phyloP scores from a whole-genome alignment of 2,888 invertebrate species.

The Thera britannica region DNA sequence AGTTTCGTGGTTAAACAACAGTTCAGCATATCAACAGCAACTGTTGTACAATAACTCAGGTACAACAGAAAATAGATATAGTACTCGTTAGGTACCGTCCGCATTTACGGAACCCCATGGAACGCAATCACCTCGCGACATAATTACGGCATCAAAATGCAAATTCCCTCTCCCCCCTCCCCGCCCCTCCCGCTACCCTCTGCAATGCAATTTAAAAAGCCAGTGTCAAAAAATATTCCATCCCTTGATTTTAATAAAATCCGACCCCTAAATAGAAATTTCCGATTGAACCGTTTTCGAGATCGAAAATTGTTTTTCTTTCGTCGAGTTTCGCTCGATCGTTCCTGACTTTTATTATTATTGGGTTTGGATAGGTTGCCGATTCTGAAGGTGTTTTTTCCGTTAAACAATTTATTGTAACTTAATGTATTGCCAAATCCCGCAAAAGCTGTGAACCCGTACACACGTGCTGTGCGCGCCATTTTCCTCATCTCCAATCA shows the following conservation, averaged over 20 bases:
- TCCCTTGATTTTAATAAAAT: slow-evolving; percentile 42
- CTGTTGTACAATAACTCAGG: too few relatives aligned
- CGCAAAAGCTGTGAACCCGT: too few relatives aligned
- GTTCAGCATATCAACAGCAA: too few relatives aligned
- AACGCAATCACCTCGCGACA: slow-evolving; percentile 34
- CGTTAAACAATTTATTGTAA: not conserved
- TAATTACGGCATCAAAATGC: slow-evolving; percentile 43
- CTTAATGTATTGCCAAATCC: too few relatives aligned
- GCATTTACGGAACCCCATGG: slow-evolving; percentile 25
- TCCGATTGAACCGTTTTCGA: slow-evolving; percentile 35
- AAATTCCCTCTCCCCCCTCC: slow-evolving; percentile 31
- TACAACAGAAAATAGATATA: too few relatives aligned
- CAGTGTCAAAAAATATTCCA: slow-evolving; percentile 42
- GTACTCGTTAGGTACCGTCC: too few relatives aligned
- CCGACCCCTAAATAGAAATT: slow-evolving; percentile 42
- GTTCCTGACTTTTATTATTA: slow-evolving; percentile 39
- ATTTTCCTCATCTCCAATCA: too few relatives aligned
- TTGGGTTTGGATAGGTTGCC: slow-evolving; percentile 33
- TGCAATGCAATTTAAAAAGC: slow-evolving; percentile 40
- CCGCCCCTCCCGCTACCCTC: slow-evolving; percentile 28
- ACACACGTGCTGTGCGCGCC: too few relatives aligned
- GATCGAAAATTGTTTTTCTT: slow-evolving; percentile 39
- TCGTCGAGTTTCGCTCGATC: slow-evolving; percentile 29
- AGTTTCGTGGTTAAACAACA: too few relatives aligned
- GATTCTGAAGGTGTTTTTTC: slow-evolving; percentile 11